Evolutionary conservation across 2,113 vertebrate genomes (phyloP), one percentile per base, ranked within the genome.

Genomic region (Equus przewalskii): DNA sequence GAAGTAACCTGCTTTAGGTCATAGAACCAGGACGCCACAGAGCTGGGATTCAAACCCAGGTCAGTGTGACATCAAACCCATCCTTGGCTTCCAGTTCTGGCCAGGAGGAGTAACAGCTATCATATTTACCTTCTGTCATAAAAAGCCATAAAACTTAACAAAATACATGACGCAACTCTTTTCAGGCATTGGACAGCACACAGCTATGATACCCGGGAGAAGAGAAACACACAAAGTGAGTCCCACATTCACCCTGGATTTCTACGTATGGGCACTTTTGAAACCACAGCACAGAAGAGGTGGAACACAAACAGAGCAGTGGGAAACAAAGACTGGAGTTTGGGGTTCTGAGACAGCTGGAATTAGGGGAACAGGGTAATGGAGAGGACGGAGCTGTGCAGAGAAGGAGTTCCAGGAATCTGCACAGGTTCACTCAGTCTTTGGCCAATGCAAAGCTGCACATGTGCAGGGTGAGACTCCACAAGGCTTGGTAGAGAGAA

Each of bases 261-360:
- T 44, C 21, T 0, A 9, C 41, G 28, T 7, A 1, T 0, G 1
- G 46, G 30, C 15, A 13, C 49, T 14, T 36, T 5, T 13, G 22
- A 36, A n/a, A 5, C 69, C 18, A 6, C 18, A 0, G 78, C 64
- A 8, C 14, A 5, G 60, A 46, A 30, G 4, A 28, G 1, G 26
- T 0, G 62, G 36, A 60, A 6, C 33, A 19, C 30, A 11, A 14
- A 26, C 36, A 1, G n/a, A 16, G 54, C 49, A 6, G 64, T 1
- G 14, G 80, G 18, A 24, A 62, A 1, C 28, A 26, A n/a, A 51
- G 67, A 0, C 0, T 7, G 14, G 73, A 4, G 26, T 3, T 0
- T 8, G 49, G 16, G 36, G 19, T n/a, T 28, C 24, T 0, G 7
- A 33, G 58, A 2, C 9, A 22, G 58, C 72, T 6, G 49, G 72